Percentiles rank a stretch among this genome's conserved stretches.
phyloP scores from a whole-genome alignment of 2,113 vertebrate species.

The Cyanistes caeruleus region DNA sequence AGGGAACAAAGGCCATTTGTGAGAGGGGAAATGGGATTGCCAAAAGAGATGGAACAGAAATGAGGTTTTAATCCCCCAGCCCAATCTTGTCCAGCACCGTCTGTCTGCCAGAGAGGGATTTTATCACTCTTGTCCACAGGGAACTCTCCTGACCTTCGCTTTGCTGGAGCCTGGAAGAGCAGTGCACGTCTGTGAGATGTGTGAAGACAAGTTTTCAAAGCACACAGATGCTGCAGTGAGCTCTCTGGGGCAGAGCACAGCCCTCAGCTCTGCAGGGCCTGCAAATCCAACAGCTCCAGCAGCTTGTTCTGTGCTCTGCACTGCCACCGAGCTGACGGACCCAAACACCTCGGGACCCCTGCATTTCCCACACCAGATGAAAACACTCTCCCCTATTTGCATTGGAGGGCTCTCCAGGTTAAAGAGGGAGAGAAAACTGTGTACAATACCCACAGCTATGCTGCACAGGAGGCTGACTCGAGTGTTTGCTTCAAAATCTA shows the following conservation, averaged over 20 bases:
- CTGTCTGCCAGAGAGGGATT: conserved; percentile 25
- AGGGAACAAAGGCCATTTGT: conserved; percentile 40
- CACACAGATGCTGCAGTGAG: background rate
- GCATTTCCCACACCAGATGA: background rate
- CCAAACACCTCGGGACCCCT: background rate
- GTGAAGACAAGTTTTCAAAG: background rate
- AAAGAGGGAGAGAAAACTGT: background rate
- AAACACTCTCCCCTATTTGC: background rate
- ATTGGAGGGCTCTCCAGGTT: background rate
- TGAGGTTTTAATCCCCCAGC: conserved; percentile 60
- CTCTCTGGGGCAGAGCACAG: background rate
- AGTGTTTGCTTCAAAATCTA: background rate
- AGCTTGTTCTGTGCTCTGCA: background rate
- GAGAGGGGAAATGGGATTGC: conserved; percentile 43
- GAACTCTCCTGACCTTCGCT: conserved; percentile 55
- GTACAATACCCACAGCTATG: background rate
- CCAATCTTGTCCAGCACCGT: background rate
- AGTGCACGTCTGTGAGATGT: background rate
- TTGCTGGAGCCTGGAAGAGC: conserved; percentile 32
- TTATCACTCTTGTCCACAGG: conserved; percentile 13
- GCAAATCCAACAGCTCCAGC: background rate
- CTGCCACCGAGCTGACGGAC: background rate
- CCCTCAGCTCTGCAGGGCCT: background rate
- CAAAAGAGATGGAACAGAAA: conserved; percentile 44
- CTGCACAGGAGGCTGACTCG: background rate